Percentiles rank a stretch among this genome's conserved stretches.
These are phyloP conservation scores for Liodrosophila aerea DNA, from an alignment of 2,888 invertebrate genomes.

Conservation along the genomic window DNA sequence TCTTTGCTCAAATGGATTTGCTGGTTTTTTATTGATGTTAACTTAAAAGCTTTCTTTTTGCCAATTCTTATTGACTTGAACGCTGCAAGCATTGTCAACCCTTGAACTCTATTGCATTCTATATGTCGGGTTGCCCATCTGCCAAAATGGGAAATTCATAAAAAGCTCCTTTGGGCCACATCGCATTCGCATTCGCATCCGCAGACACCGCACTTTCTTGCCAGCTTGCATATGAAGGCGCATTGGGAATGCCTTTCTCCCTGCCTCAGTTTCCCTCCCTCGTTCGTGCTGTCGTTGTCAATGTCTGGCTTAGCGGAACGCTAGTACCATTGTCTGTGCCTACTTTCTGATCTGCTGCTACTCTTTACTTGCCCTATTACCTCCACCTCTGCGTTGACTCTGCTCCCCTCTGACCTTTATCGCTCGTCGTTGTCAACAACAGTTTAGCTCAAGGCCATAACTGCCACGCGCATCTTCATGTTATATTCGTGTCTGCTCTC, in stretches of 20 bases:
- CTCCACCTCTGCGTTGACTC: background rate
- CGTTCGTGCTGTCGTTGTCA: constrained; percentile 1
- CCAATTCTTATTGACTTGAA: too few relatives aligned
- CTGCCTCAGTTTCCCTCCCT: background rate
- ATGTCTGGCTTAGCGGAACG: constrained; percentile 67
- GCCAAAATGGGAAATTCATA: constrained; percentile 68
- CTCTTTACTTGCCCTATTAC: background rate
- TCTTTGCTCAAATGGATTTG: too few relatives aligned
- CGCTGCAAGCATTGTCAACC: constrained; percentile 16
- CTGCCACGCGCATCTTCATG: constrained; percentile 54
- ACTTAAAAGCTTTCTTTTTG: too few relatives aligned
- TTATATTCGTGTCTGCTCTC: constrained; percentile 18
- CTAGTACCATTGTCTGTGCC: constrained; percentile 58
- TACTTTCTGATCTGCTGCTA: constrained; percentile 16
- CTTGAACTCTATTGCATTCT: constrained; percentile 57
- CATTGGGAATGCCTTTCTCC: constrained; percentile 34
- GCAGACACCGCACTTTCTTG: constrained; percentile 39
- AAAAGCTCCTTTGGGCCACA: constrained; percentile 56
- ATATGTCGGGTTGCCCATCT: constrained; percentile 70
- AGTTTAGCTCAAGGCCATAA: constrained; percentile 75
- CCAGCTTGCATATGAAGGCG: constrained; percentile 19
- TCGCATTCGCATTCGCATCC: constrained; percentile 55
- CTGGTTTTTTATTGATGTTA: too few relatives aligned
- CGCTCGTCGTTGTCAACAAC: constrained; percentile 65
- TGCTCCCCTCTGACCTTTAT: background rate